Evolutionary conservation across 2,888 invertebrate genomes (phyloP).

Genomic region (Meiosimyza platycephala): DNA sequence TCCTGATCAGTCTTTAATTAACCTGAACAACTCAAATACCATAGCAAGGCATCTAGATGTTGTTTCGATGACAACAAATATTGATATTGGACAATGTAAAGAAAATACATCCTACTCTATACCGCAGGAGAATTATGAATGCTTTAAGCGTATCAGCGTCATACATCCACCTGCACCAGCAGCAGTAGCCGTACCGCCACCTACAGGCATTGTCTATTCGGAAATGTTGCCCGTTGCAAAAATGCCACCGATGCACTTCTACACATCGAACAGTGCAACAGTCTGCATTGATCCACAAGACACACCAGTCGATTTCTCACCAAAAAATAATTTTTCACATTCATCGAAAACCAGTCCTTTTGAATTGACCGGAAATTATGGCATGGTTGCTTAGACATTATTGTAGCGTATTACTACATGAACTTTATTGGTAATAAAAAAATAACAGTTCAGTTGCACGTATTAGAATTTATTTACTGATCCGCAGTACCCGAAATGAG

Average conservation of each 20-base stretch:
- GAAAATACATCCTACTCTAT: slow-evolving; percentile 52
- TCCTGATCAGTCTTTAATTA: slow-evolving; percentile 16
- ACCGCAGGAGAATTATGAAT: slow-evolving; percentile 59
- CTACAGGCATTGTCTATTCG: background rate
- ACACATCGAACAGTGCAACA: slow-evolving; percentile 38
- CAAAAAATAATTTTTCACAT: slow-evolving; percentile 66
- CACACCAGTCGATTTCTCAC: slow-evolving; percentile 66
- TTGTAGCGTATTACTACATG: slow-evolving; percentile 27
- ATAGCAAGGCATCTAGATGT: background rate
- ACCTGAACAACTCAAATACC: background rate
- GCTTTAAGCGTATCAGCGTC: slow-evolving; percentile 61
- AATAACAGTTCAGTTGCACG: background rate
- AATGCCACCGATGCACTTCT: slow-evolving; percentile 50
- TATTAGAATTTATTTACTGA: background rate
- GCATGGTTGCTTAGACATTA: slow-evolving; percentile 59
- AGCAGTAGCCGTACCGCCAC: background rate
- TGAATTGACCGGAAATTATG: slow-evolving; percentile 64
- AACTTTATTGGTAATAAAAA: background rate
- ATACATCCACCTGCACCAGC: slow-evolving; percentile 54
- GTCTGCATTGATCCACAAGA: slow-evolving; percentile 53
- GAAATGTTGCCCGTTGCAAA: slow-evolving; percentile 34
- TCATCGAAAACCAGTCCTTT: slow-evolving; percentile 66
- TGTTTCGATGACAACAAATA: background rate
- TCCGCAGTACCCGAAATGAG: background rate
- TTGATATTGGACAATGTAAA: background rate